phyloP scores from a whole-genome alignment of 1,140 invertebrate genomes.

The Drosophila orosa region DNA sequence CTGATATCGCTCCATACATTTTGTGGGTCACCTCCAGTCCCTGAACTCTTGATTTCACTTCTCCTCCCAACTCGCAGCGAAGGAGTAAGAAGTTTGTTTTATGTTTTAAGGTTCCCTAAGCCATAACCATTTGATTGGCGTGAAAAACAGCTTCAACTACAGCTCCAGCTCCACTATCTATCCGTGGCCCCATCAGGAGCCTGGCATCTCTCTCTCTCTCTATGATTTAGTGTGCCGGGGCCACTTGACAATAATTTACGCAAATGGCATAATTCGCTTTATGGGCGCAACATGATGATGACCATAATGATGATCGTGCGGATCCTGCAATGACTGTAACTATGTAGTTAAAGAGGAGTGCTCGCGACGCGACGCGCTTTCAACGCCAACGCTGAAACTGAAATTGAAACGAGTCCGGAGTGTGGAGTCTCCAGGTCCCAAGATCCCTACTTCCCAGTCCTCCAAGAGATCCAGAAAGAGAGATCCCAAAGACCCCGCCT shows the following conservation, averaged over 20 bases:
- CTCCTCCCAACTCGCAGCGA: neutral
- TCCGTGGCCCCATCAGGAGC: slow-evolving; percentile 46
- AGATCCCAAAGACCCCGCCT: slow-evolving; percentile 56
- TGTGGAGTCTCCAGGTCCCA: neutral
- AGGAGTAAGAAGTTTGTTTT: slow-evolving; percentile 3
- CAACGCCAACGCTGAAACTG: slow-evolving; percentile 80
- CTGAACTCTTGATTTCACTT: slow-evolving; percentile 65
- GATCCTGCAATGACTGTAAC: slow-evolving; percentile 71
- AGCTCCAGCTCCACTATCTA: slow-evolving; percentile 5
- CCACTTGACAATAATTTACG: slow-evolving; percentile 81
- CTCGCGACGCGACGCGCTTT: slow-evolving; percentile 64
- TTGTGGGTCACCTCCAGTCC: slow-evolving; percentile 55
- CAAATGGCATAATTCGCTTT: slow-evolving; percentile 78
- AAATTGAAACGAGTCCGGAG: slow-evolving; percentile 68
- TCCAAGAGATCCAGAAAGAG: slow-evolving; percentile 6
- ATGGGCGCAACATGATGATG: slow-evolving; percentile 66
- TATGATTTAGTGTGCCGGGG: slow-evolving; percentile 69
- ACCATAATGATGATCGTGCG: slow-evolving; percentile 49
- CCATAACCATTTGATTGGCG: slow-evolving; percentile 64
- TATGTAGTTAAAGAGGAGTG: slow-evolving; percentile 78
- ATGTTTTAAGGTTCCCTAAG: neutral
- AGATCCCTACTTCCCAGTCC: slow-evolving; percentile 10
- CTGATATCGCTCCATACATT: slow-evolving; percentile 14
- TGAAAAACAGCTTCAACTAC: slow-evolving; percentile 55
- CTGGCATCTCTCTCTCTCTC: slow-evolving; percentile 71